Evolutionary conservation across 2,113 vertebrate genomes (phyloP), one percentile per base, ranked within the genome.

Genomic region (Fregata magnificens): DNA sequence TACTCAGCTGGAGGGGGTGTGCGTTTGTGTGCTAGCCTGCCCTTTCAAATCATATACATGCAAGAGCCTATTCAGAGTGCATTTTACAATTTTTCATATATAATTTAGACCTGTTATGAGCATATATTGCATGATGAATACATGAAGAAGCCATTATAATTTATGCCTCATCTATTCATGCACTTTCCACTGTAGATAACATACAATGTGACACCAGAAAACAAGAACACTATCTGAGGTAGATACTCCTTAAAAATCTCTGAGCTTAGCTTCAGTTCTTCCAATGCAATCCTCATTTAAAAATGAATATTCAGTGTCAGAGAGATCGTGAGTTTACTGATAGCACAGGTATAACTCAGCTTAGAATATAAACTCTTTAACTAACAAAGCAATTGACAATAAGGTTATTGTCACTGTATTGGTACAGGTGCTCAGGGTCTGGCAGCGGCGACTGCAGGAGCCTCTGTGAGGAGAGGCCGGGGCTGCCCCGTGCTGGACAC

Each of bases 31-130:
- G n/a, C 38, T 52, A 78, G 21, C 40, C 21, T 70, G 9, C 2
- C 16, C n/a, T 47, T 80, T 93, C 47, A 61, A 81, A 47, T 32
- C 62, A 34, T 21, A 42, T 4, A 61, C 31, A 29, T 17, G 29
- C 22, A 45, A 55, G 3, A 53, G 5, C 15, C 32, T 42, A 44
- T 50, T 83, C 69, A 59, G 36, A 71, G 28, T 31, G 36, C 76
- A 50, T 91, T 95, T 95, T 71, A 42, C 29, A 67, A 10, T 49
- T 85, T 95, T 96, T 92, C 49, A 66, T 95, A 34, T 83, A 50
- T 88, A 70, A 81, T 84, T 96, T 82, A 86, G 52, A 80, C 50
- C 40, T 92, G 40, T 59, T 95, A 87, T 62, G 22, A 58, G 72
- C 19, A 29, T 50, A 93, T 61, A 78, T 24, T 65, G 17, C 56